Conservation (phyloP, 2,113 vertebrate species). For the Myxocyprinus asiaticus region DNA sequence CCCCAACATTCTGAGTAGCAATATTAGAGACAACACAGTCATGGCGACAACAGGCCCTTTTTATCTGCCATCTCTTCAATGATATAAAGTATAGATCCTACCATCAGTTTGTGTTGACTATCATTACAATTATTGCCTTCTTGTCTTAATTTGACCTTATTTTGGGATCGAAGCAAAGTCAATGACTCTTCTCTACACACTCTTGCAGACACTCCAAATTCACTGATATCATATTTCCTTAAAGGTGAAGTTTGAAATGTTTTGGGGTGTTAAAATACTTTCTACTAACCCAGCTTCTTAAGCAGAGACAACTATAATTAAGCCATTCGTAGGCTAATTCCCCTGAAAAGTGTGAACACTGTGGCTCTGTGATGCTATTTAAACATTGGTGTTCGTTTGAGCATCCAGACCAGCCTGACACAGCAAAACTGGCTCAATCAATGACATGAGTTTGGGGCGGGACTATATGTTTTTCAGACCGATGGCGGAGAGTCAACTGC, state of each 20-base stretch:
- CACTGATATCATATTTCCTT: neutral
- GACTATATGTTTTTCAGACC: no score
- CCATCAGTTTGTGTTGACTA: neutral
- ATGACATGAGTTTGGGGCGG: no score
- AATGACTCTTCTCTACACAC: neutral
- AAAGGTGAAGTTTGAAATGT: neutral
- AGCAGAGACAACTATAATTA: no score
- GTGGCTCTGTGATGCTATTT: no score
- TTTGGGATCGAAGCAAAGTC: slow-evolving; percentile 1
- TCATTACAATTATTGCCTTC: neutral
- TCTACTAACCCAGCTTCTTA: no score
- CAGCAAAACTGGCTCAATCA: no score
- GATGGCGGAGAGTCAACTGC: no score
- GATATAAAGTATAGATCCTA: neutral
- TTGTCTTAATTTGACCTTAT: neutral
- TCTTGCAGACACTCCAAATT: neutral
- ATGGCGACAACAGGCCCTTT: neutral
- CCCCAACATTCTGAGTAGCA: neutral
- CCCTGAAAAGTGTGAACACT: no score
- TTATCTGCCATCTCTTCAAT: neutral
- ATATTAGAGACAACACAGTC: neutral
- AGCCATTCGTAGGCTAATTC: no score
- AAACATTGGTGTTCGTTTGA: no score
- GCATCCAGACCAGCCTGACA: no score
- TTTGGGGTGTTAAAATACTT: no score